These are phyloP conservation scores for Arge pagana DNA, from an alignment of 2,888 invertebrate species.

Conservation along the genomic window DNA sequence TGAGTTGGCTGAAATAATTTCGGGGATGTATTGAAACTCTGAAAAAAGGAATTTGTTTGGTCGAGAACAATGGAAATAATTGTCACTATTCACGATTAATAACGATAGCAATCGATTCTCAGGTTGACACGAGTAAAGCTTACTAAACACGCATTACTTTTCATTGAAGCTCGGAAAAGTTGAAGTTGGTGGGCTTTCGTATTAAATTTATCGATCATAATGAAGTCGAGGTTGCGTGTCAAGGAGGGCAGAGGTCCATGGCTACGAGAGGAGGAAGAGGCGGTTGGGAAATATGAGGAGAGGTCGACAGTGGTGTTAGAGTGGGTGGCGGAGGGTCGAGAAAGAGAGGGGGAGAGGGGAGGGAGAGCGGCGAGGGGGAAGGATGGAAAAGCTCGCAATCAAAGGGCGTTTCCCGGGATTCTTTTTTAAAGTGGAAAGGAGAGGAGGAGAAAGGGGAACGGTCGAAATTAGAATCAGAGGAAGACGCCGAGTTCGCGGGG, in stretches of 20 bases:
- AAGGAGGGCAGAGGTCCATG: slow-evolving; percentile 11
- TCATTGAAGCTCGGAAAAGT: no score
- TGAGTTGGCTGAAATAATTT: no score
- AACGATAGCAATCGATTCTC: no score
- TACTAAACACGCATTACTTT: no score
- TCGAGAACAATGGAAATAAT: no score
- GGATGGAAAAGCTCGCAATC: slow-evolving; percentile 29
- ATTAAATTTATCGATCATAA: slow-evolving; percentile 50
- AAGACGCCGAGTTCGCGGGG: not conserved
- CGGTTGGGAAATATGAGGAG: no score
- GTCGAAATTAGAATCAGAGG: not conserved
- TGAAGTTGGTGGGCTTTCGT: no score
- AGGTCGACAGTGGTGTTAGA: not conserved
- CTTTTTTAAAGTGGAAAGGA: slow-evolving; percentile 11
- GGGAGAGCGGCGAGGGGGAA: slow-evolving; percentile 22
- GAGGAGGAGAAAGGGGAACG: not conserved
- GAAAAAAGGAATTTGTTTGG: no score
- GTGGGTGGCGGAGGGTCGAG: slow-evolving; percentile 6
- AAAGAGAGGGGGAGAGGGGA: slow-evolving; percentile 24
- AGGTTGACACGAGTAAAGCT: no score
- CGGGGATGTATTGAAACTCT: no score
- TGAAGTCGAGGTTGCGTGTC: slow-evolving; percentile 26
- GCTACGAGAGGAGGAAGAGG: no score
- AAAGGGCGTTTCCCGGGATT: slow-evolving; percentile 36
- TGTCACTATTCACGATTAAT: no score